These are phyloP conservation scores for Condylura cristata DNA, from an alignment of 2,113 vertebrate species.

Conservation along the genomic window DNA sequence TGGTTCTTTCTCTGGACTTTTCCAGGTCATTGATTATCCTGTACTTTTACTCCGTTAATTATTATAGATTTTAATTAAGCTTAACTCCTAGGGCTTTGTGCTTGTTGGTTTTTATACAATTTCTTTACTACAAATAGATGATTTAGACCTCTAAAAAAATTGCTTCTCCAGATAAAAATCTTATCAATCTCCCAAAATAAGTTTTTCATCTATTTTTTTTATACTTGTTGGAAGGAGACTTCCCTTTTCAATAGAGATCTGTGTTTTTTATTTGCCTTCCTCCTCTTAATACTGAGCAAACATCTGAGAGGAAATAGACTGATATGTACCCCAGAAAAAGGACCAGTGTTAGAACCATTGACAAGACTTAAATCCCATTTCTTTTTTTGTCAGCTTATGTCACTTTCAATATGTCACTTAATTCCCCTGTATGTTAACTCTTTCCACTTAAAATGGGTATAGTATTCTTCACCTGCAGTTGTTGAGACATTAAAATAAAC, in stretches of 20 bases:
- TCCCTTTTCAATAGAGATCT: background rate
- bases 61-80: background rate
- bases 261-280: background rate
- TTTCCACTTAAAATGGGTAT: slow-evolving; percentile 9
- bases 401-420: background rate
- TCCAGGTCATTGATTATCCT: background rate
- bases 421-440: background rate
- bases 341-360: background rate
- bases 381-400: background rate
- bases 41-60: background rate
- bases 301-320: background rate
- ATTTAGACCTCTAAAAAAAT: background rate
- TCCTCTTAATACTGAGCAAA: background rate
- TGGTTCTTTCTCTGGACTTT: background rate
- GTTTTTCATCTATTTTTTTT: background rate
- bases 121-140: background rate
- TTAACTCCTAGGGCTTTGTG: background rate
- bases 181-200: background rate
- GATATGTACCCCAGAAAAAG: background rate
- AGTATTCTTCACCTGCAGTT: background rate
- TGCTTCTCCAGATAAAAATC: background rate
- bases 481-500: slow-evolving; percentile 16
- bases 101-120: background rate
- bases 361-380: background rate
- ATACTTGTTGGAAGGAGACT: background rate